Evolutionary conservation across 2,888 invertebrate species (phyloP).

Genomic region (Germaria angustata): DNA sequence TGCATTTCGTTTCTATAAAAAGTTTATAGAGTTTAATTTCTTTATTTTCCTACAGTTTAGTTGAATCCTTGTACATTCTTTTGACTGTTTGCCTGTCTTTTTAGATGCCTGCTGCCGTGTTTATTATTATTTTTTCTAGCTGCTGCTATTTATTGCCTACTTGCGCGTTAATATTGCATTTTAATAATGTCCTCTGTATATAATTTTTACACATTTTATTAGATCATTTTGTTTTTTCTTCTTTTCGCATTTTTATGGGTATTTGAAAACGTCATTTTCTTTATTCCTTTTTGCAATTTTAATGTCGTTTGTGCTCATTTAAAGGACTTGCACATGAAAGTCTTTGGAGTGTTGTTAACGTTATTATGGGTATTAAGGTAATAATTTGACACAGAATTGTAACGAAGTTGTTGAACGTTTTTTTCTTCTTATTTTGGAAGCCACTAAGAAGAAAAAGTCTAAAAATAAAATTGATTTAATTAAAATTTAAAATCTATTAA

Average conservation of each 20-base stretch:
- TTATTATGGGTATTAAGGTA: slow-evolving; percentile 16
- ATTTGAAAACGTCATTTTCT: not conserved
- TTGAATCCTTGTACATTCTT: slow-evolving; percentile 10
- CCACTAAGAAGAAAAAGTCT: not conserved
- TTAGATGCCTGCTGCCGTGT: not conserved
- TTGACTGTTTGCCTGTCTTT: not conserved
- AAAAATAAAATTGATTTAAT: slow-evolving; percentile 1
- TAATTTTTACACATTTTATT: slow-evolving; percentile 66
- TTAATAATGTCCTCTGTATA: slow-evolving; percentile 65
- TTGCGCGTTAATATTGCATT: slow-evolving; percentile 67
- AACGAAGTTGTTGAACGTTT: slow-evolving; percentile 3
- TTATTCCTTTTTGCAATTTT: slow-evolving; percentile 45
- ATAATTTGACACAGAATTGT: not conserved
- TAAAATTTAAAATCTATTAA: not conserved
- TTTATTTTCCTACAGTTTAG: slow-evolving; percentile 9
- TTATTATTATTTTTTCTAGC: not conserved
- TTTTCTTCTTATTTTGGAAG: no score
- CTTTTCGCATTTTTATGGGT: not conserved
- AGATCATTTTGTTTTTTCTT: slow-evolving; percentile 35
- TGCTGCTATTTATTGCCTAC: slow-evolving; percentile 63
- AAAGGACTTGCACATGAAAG: slow-evolving; percentile 44
- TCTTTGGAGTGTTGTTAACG: slow-evolving; percentile 47
- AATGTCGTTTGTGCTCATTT: slow-evolving; percentile 51
- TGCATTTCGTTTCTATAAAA: slow-evolving; percentile 6
- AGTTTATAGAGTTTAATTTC: slow-evolving; percentile 49